These are phyloP conservation scores for Serinus canaria DNA, from an alignment of 2,113 vertebrate species.

Conservation along the genomic window DNA sequence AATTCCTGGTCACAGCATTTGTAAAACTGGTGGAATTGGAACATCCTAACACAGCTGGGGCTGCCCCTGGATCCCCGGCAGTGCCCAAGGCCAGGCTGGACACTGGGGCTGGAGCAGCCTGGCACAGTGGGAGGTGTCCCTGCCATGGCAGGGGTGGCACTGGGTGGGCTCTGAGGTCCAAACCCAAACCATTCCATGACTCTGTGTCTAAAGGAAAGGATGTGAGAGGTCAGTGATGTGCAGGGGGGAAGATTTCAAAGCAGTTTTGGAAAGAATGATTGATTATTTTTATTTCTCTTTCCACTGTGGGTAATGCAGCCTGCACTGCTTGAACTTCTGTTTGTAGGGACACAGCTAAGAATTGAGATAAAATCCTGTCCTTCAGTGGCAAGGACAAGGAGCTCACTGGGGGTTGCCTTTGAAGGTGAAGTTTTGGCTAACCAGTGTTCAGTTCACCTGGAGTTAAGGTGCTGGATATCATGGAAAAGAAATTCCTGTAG, in stretches of 20 bases:
- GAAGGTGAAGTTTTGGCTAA: background rate
- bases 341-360: background rate
- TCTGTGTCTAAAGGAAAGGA: background rate
- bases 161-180: rapidly evolving
- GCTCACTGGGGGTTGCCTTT: background rate
- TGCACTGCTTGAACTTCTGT: background rate
- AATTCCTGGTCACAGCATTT: background rate
- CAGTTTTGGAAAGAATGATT: background rate
- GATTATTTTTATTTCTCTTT: background rate
- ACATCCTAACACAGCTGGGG: too few species aligned
- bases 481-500: background rate
- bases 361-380: background rate
- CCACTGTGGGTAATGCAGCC: background rate
- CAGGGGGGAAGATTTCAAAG: too few species aligned
- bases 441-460: background rate
- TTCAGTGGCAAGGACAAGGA: background rate
- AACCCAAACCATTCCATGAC: background rate
- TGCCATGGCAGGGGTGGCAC: background rate
- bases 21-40: background rate
- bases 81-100: background rate
- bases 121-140: background rate
- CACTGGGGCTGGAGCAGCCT: background rate
- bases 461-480: background rate
- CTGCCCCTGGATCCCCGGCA: background rate
- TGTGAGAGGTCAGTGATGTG: too few species aligned